These are phyloP conservation scores for Halcyon leucocephala DNA, from an alignment of 2,797 vertebrate genomes.

Conservation along the genomic window DNA sequence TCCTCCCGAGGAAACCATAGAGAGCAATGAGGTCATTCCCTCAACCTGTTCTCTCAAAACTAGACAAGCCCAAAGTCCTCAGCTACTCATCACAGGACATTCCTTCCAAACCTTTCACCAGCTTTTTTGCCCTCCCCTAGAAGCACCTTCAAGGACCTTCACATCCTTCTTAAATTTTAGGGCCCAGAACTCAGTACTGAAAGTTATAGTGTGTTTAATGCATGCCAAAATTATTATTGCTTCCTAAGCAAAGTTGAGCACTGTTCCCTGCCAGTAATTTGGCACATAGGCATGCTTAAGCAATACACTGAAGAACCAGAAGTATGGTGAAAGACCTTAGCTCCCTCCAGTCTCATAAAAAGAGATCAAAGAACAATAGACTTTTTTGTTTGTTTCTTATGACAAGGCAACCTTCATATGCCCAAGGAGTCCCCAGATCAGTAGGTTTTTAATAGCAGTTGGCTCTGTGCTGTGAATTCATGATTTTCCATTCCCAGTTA, in stretches of 20 bases:
- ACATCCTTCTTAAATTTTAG: background rate
- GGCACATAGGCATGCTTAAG: background rate
- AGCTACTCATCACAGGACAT: fast-evolving
- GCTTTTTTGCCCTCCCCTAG: background rate
- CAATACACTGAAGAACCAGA: background rate
- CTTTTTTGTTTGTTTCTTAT: background rate
- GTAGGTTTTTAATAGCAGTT: background rate
- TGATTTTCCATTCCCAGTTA: background rate
- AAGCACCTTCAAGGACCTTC: background rate
- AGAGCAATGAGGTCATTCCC: fast-evolving
- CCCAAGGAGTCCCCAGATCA: background rate
- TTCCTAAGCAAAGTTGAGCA: background rate
- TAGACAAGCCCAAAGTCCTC: background rate
- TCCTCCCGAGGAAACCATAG: background rate
- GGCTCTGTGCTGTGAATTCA: background rate
- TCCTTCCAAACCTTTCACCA: background rate
- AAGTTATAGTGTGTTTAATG: background rate
- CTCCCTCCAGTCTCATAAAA: background rate
- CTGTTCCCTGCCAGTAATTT: background rate
- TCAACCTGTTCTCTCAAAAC: background rate
- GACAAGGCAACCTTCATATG: background rate
- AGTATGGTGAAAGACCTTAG: background rate
- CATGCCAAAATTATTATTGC: background rate
- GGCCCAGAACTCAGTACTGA: background rate
- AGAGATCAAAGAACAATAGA: background rate